Evolutionary conservation across 2,888 invertebrate species (phyloP), one percentile per base, ranked within the genome.

Genomic region (Uropetala carovei): DNA sequence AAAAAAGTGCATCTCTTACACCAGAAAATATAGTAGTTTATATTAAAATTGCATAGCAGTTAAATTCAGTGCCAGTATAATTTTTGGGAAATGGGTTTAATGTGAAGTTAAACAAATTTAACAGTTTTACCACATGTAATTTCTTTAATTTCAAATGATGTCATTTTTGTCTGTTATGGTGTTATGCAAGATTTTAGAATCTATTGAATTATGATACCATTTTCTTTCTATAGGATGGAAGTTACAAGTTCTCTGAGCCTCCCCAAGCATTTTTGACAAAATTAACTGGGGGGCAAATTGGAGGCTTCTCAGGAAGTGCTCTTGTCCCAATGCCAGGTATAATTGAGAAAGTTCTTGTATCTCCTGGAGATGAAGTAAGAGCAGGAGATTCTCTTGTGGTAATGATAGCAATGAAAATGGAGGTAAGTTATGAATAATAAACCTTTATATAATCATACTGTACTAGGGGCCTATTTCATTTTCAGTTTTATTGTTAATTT

Each of bases 321-420:
- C 95, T 97, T 0, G 98, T 99, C 10, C 99, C 99, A 14, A 99
- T 99, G 97, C 99, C 99, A 0, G 99, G 99, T 1, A 96, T 99
- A 22, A 96, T 99, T 82, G 99, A 99, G 94, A 98, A 98, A 95
- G 95, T 99, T 91, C 96, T 98, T 30, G 98, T 99, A 3, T 96
- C 96, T 93, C 96, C 96, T 56, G 99, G 99, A 0, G 98, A 99
- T 94, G 93, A 94, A 94, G 99, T 99, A 7, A 97, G 97, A 93
- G 96, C 97, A 94, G 99, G 99, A 0, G 99, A 99, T 94, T 97
- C 98, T 0, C 95, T 99, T 4, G 97, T 99, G 93, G 98, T 99
- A 84, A 97, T 99, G 94, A 99, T 99, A 93, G 99, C 99, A 0
- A 99, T 99, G 99, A 99, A 99, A 96, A 99, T 99, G 99, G 99